phyloP scores from a whole-genome alignment of 1,140 invertebrate genomes.

The Drosophila kurseongensis region DNA sequence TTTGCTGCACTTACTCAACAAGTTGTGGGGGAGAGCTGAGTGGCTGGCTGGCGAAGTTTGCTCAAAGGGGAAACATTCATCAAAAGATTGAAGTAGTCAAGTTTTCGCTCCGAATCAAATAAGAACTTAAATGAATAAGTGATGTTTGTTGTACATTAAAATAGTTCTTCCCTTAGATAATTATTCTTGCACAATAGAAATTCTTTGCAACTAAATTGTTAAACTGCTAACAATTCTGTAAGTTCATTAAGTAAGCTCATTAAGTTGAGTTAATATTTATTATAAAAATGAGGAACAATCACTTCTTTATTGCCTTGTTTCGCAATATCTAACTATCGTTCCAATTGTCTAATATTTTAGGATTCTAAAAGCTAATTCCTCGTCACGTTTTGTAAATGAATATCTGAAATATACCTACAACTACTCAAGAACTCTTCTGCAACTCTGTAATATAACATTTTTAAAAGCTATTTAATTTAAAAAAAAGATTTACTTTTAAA shows the following conservation, averaged over 20 bases:
- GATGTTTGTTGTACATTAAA: not conserved
- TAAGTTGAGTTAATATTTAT: too few relatives aligned
- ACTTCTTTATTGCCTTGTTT: too few relatives aligned
- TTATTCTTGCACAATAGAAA: not conserved
- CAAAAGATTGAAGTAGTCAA: conserved; percentile 12
- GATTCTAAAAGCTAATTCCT: too few relatives aligned
- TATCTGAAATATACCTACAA: too few relatives aligned
- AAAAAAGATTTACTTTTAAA: too few relatives aligned
- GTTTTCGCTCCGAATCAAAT: conserved; percentile 10
- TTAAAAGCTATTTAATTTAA: too few relatives aligned
- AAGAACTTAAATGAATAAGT: conserved; percentile 8
- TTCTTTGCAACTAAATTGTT: not conserved
- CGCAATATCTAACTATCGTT: too few relatives aligned
- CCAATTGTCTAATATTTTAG: too few relatives aligned
- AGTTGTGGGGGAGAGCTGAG: conserved; percentile 17
- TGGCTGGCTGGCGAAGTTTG: conserved; percentile 20
- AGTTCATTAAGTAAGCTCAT: not conserved
- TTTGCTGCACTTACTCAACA: conserved; percentile 52
- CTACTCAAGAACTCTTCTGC: too few relatives aligned
- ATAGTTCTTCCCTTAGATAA: not conserved
- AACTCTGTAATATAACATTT: too few relatives aligned
- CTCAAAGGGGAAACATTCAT: conserved; percentile 13
- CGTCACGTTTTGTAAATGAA: too few relatives aligned
- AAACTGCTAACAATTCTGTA: not conserved
- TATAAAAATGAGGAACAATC: too few relatives aligned